A percentile compares a stretch with the other conserved stretches of the same genome.
These are phyloP conservation scores for Podabrus alpinus DNA, from an alignment of 2,888 invertebrate species.

Conservation along the genomic window DNA sequence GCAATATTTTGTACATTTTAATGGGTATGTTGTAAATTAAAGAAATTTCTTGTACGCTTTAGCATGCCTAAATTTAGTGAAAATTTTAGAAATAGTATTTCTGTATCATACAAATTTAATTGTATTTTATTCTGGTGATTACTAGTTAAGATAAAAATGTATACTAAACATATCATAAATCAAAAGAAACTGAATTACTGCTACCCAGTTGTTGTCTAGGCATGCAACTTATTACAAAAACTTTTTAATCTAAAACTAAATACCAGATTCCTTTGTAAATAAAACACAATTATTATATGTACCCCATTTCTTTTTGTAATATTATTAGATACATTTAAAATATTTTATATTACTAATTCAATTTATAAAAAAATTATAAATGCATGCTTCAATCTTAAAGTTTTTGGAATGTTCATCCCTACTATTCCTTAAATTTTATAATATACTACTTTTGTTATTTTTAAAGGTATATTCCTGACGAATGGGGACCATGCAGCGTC, in stretches of 20 bases:
- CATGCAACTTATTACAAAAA: not conserved
- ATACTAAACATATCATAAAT: not conserved
- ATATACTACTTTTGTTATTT: constrained; percentile 4
- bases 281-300: not conserved
- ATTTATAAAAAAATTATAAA: not conserved
- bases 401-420: not conserved
- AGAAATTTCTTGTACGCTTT: not conserved
- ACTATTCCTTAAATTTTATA: not conserved
- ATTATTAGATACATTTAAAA: not conserved
- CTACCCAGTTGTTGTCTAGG: not conserved
- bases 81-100: not conserved
- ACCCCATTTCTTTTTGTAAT: not conserved
- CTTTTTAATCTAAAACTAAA: not conserved
- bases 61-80: not conserved
- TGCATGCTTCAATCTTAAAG: not conserved
- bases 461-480: constrained; percentile 86
- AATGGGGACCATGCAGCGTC: constrained; percentile 87
- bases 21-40: not conserved
- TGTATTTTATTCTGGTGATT: not conserved
- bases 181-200: not conserved
- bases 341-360: not conserved
- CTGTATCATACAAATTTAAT: not conserved
- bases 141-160: not conserved
- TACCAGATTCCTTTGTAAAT: not conserved
- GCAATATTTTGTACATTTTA: not conserved